phyloP scores from a whole-genome alignment of 2,888 invertebrate species.

The Athetis lepigone region DNA sequence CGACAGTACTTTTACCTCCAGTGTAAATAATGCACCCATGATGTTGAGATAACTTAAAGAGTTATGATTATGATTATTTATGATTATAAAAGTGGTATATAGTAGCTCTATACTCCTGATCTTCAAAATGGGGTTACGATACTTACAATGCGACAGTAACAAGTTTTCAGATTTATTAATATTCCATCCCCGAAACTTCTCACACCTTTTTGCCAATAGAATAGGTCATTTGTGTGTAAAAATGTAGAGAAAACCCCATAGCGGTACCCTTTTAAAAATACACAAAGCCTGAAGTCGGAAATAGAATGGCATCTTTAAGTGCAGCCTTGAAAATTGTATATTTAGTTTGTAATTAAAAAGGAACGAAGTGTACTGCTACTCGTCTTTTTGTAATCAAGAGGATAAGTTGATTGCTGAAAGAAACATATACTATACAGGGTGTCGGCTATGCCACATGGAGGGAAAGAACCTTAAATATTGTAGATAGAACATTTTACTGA shows the following conservation, averaged over 20 bases:
- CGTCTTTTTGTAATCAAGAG: not conserved
- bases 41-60: too few species aligned
- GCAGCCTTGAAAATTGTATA: constrained; percentile 11
- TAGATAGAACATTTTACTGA: too few species aligned
- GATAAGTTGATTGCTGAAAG: too few species aligned
- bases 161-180: too few species aligned
- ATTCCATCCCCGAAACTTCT: not conserved
- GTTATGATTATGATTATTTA: not conserved
- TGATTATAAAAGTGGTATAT: not conserved
- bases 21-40: too few species aligned
- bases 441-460: too few species aligned
- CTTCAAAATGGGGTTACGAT: not conserved
- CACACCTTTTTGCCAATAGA: not conserved
- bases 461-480: too few species aligned
- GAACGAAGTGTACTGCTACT: constrained; percentile 3
- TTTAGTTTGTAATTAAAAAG: constrained; percentile 17
- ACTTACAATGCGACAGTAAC: not conserved
- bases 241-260: not conserved
- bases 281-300: not conserved
- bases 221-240: not conserved
- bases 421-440: too few species aligned
- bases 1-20: too few species aligned
- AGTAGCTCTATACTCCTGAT: not conserved
- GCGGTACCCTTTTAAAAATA: not conserved
- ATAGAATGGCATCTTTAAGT: not conserved